phyloP scores from a whole-genome alignment of 2,888 invertebrate genomes.

The Strigamia crassipes region DNA sequence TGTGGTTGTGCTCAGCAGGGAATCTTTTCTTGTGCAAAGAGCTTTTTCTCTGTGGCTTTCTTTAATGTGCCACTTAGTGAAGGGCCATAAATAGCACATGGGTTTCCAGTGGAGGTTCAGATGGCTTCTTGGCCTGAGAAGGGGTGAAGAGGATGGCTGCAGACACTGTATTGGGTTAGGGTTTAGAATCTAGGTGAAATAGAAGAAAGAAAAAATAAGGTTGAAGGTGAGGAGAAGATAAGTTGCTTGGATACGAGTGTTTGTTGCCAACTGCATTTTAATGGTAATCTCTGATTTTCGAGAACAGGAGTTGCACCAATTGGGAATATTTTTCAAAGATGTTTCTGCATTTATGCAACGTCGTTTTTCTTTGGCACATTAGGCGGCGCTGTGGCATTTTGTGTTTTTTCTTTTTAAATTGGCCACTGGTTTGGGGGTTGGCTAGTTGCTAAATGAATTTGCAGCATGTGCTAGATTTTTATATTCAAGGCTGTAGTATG shows the following conservation, averaged over 20 bases:
- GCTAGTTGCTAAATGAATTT: background rate
- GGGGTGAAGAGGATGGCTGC: slow-evolving; percentile 17
- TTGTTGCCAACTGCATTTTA: background rate
- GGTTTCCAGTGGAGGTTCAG: slow-evolving; percentile 21
- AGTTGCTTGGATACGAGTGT: background rate
- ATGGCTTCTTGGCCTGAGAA: slow-evolving; percentile 8
- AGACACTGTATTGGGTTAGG: slow-evolving; percentile 16
- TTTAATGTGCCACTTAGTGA: slow-evolving; percentile 21
- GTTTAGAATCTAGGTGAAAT: slow-evolving; percentile 6
- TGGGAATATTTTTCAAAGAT: too few species aligned
- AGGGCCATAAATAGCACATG: slow-evolving; percentile 21
- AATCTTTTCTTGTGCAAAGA: slow-evolving; percentile 17
- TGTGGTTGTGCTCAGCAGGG: slow-evolving; percentile 21
- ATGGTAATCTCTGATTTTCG: too few species aligned
- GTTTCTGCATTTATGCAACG: too few species aligned
- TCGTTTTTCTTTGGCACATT: too few species aligned
- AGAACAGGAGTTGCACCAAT: too few species aligned
- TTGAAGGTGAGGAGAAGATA: slow-evolving; percentile 15
- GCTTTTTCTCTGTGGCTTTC: slow-evolving; percentile 21
- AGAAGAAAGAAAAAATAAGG: background rate
- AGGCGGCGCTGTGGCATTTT: too few species aligned
- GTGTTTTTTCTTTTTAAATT: too few species aligned
- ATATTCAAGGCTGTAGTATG: background rate
- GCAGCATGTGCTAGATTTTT: slow-evolving; percentile 16
- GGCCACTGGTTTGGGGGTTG: background rate